Percentiles rank a stretch among this genome's conserved stretches.
phyloP scores from a whole-genome alignment of 2,888 invertebrate species.

The Cinara cedri region DNA sequence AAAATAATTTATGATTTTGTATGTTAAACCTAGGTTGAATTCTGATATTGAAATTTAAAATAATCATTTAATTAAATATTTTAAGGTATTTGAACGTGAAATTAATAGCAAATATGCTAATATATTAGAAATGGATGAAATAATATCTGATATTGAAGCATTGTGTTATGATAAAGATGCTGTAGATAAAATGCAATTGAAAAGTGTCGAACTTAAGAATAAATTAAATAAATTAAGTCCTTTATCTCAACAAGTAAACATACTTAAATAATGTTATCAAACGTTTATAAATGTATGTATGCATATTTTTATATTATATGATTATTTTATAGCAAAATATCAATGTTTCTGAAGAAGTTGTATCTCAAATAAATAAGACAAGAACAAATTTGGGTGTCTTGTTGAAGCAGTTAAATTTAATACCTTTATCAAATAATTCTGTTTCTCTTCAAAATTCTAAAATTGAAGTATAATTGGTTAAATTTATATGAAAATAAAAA shows the following conservation, averaged over 20 bases:
- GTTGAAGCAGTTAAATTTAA: constrained; percentile 65
- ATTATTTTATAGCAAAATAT: constrained; percentile 61
- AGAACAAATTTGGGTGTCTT: constrained; percentile 67
- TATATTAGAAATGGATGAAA: constrained; percentile 50
- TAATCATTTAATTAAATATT: constrained; percentile 9
- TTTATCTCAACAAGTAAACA: constrained; percentile 46
- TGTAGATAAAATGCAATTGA: constrained; percentile 41
- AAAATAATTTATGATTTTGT: constrained; percentile 63
- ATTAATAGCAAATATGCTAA: constrained; percentile 42
- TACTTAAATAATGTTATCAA: background rate
- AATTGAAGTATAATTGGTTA: constrained; percentile 31
- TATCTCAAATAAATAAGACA: constrained; percentile 66
- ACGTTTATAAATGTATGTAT: background rate
- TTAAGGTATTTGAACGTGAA: constrained; percentile 48
- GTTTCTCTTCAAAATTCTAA: constrained; percentile 38
- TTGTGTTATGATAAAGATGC: constrained; percentile 39
- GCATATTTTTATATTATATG: constrained; percentile 6
- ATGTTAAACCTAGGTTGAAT: background rate
- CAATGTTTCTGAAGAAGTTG: constrained; percentile 63
- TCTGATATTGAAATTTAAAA: background rate
- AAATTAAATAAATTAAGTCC: constrained; percentile 52
- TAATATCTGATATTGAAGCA: constrained; percentile 44
- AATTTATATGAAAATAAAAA: background rate
- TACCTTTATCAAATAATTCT: constrained; percentile 62
- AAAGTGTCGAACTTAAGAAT: constrained; percentile 34